Evolutionary conservation across 2,797 vertebrate genomes (phyloP).

Genomic region (Morelia viridis): DNA sequence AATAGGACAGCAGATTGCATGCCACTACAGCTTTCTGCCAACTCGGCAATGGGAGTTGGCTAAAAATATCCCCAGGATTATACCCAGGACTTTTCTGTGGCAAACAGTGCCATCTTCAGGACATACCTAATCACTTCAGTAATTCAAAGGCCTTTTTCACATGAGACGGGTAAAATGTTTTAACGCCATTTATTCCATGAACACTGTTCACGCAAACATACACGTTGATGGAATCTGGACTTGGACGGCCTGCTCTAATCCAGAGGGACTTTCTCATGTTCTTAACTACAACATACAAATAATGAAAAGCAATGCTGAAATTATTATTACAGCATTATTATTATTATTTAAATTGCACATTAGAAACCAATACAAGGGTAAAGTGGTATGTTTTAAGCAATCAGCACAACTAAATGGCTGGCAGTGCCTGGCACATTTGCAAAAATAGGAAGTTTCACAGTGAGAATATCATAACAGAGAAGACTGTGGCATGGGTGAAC

Average conservation of each 20-base stretch:
- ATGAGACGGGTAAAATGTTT: neutral
- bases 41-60: neutral
- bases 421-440: no score
- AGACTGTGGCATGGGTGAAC: no score
- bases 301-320: neutral
- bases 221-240: neutral
- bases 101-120: conserved; percentile 68
- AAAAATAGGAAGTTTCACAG: no score
- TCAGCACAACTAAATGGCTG: no score
- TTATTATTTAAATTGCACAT: neutral
- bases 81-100: conserved; percentile 24
- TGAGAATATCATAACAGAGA: no score
- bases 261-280: no score
- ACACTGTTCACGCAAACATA: neutral
- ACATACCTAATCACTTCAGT: neutral
- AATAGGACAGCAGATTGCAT: neutral
- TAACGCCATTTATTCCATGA: neutral
- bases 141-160: neutral
- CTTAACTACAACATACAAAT: neutral
- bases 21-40: neutral
- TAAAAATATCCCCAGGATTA: neutral
- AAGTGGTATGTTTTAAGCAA: no score
- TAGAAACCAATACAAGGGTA: neutral
- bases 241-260: neutral
- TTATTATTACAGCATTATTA: neutral